Base-by-base conservation (phyloP, 2,797 vertebrate species). In the Hyperoplus lanceolatus region DNA sequence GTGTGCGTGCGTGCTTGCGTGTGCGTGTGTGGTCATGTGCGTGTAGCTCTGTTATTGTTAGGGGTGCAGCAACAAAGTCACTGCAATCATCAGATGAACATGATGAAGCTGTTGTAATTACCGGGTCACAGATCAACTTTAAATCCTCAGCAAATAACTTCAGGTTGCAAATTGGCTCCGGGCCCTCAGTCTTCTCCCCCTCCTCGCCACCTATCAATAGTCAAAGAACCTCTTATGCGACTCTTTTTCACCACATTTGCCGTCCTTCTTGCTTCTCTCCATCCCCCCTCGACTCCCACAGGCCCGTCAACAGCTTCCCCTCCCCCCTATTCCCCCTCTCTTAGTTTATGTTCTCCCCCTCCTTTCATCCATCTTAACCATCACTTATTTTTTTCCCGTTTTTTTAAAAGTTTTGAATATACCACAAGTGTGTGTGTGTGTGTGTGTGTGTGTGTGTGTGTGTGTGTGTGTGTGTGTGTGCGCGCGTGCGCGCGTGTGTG, bases 201-300 rank as follows among this genome's bases (percentile, higher is more conserved):
- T 63, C 71, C 39, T 51, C 54, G 36, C 46, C 80, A 21, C 64
- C 83, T 29, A 86, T 93, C 90, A 93, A 90, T 92, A 78, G 86
- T 95, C 87, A 95, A 95, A 93, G 91, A 90, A 39, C 75, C 91
- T 86, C 84, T 80, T 95, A 86, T 96, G 91, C 88, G 67, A 67
- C 71, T 53, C 60, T 59, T 87, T 87, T 80, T 74, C 70, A 82
- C 42, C 89, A 85, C 69, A 64, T 88, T 87, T 83, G 57, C 74
- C 69, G 88, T 85, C 73, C 85, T 79, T 69, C 65, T 50, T 66
- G 81, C 82, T 75, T 78, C 65, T 66, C 60, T 45, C 66, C 36
- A 7, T 12, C 61, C 41, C 45, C 62, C 61, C 61, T 36, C 13
- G 4, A 15, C 70, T 85, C 68, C 74, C 66, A 73, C 77, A 86